Evolutionary conservation across 1,140 invertebrate genomes (phyloP), one percentile per base, ranked within the genome.

Genomic region (Nixonia krombeini): DNA sequence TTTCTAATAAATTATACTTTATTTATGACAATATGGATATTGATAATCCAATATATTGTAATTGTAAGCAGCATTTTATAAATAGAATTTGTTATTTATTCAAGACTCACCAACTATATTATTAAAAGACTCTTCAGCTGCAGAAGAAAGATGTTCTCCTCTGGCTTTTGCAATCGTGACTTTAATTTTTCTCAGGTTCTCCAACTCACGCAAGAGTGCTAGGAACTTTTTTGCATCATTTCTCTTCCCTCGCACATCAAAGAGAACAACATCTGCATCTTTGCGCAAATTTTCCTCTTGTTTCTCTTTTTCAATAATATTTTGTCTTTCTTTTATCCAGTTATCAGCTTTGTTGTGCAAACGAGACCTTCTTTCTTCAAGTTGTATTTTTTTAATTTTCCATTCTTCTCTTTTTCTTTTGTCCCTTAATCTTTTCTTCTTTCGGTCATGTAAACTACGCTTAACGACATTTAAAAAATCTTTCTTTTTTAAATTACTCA

Each of bases 201-300:
- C 59, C 10, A 94, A 72, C 7, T 88, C 86, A 21, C 89, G 86
- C 10, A 93, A 73, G 15, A 92, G 77, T 0, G 84, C 79, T 1
- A 91, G 73, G 67, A 87, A 88, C 69, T 90, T 90, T 46, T 87
- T 88, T 0, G 89, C 89, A 74, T 93, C 91, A 25, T 78, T 86
- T 72, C 91, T 89, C 74, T 92, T 92, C 37, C 86, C 86, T 16
- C 87, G 80, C 0, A 93, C 90, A 70, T 92, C 91, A 31, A 87
- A 87, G 0, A 93, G 75, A 8, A 92, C 86, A 55, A 86, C 82
- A 76, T 93, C 92, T 0, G 91, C 90, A 75, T 92, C 86, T 67
- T 86, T 85, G 65, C 91, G 89, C 37, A 90, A 83, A 71, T 87
- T 86, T 75, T 90, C 87, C 73, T 90, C 88, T 87, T 92, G 74